Conservation (phyloP, 2,113 vertebrate species). For the Forbesichthys papilliferus region DNA sequence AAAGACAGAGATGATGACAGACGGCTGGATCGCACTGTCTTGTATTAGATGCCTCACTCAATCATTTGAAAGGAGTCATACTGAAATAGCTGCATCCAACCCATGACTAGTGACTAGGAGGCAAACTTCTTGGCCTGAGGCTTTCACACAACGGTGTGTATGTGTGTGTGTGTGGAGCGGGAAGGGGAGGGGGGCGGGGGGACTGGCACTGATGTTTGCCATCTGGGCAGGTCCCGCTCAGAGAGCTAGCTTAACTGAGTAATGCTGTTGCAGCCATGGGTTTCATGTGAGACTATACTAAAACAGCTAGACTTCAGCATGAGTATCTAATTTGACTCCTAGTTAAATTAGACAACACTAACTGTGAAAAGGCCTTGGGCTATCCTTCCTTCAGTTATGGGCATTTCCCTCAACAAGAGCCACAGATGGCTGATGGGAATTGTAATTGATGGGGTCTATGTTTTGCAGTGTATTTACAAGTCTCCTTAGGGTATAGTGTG, state of each 20-base stretch:
- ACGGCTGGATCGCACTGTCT: neutral
- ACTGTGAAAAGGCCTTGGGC: constrained; percentile 9
- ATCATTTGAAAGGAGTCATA: constrained; percentile 29
- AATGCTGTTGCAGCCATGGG: constrained; percentile 24
- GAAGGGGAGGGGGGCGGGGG: neutral
- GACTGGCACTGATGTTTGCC: constrained; percentile 60
- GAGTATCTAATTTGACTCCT: constrained; percentile 22
- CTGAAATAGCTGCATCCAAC: constrained; percentile 28
- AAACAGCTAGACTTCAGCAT: constrained; percentile 11
- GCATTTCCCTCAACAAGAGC: constrained; percentile 27
- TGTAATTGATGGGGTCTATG: constrained; percentile 27
- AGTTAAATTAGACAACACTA: constrained; percentile 28
- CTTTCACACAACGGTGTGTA: constrained; percentile 52
- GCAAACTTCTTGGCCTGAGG: constrained; percentile 36
- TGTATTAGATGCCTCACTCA: neutral
- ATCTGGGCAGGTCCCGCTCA: constrained; percentile 46
- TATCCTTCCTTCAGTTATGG: constrained; percentile 31
- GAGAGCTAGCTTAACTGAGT: constrained; percentile 44
- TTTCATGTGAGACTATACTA: constrained; percentile 12
- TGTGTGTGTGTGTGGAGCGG: neutral
- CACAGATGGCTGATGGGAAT: constrained; percentile 41
- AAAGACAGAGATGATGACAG: constrained; percentile 57
- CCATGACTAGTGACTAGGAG: constrained; percentile 4
- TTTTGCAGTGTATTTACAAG: neutral
- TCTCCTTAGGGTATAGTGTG: constrained; percentile 20